These are phyloP conservation scores for Artemia franciscana DNA, from an alignment of 1,140 invertebrate species.

Conservation along the genomic window DNA sequence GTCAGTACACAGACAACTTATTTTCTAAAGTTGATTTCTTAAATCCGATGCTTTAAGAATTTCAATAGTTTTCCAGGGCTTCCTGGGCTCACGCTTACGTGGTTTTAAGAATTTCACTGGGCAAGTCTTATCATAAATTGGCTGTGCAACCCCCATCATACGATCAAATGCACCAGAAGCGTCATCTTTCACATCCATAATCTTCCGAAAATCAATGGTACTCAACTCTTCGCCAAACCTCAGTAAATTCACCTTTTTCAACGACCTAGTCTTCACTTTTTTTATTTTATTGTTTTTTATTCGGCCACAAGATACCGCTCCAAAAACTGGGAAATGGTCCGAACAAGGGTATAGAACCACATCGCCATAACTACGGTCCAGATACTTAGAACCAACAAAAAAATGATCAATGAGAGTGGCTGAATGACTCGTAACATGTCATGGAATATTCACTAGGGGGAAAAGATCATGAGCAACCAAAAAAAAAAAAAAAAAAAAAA, in stretches of 20 bases:
- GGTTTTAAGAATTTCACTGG: neutral
- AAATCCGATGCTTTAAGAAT: too few species aligned
- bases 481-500: too few species aligned
- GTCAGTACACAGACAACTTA: too few species aligned
- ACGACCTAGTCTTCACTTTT: neutral
- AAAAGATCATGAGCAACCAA: neutral
- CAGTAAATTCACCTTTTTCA: neutral
- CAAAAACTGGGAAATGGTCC: neutral
- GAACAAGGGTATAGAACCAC: too few species aligned
- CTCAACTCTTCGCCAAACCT: neutral
- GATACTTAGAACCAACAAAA: neutral
- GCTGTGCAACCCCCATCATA: neutral
- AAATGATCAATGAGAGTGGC: neutral
- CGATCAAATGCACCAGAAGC: neutral
- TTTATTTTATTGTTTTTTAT: neutral
- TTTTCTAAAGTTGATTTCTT: too few species aligned
- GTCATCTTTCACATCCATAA: neutral
- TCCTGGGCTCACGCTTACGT: too few species aligned
- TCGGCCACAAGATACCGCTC: neutral
- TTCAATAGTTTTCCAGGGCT: too few species aligned
- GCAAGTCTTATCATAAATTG: neutral
- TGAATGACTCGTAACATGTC: neutral
- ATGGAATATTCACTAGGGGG: neutral
- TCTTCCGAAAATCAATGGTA: neutral
- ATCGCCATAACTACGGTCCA: too few species aligned